Conservation (phyloP, 2,113 vertebrate genomes). For the Ictalurus furcatus region DNA sequence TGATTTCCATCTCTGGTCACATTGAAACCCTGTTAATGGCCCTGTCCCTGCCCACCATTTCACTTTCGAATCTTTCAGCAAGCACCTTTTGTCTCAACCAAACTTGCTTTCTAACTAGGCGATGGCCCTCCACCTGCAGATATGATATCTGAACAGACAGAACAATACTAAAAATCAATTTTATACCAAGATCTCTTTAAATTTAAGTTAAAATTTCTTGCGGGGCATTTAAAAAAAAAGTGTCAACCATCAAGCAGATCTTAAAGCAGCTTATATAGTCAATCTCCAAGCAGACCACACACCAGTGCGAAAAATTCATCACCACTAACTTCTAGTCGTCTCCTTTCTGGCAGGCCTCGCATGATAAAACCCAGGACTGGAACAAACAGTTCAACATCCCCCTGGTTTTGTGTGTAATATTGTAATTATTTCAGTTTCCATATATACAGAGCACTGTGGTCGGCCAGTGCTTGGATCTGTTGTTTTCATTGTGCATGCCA, state of each 20-base stretch:
- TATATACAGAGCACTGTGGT: slow-evolving; percentile 48
- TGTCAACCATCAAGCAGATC: background rate
- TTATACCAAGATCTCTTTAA: background rate
- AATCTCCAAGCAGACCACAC: slow-evolving; percentile 43
- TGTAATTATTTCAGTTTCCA: slow-evolving; percentile 56
- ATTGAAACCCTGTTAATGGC: slow-evolving; percentile 26
- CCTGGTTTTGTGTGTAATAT: slow-evolving; percentile 36
- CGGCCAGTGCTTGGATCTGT: slow-evolving; percentile 26
- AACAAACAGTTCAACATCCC: slow-evolving; percentile 45
- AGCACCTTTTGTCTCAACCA: slow-evolving; percentile 36
- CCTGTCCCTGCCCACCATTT: slow-evolving; percentile 37
- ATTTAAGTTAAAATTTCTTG: background rate
- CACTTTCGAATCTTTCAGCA: slow-evolving; percentile 41
- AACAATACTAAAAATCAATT: background rate
- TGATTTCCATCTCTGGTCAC: slow-evolving; percentile 37
- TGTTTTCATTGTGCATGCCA: slow-evolving; percentile 53
- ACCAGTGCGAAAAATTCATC: slow-evolving; percentile 45
- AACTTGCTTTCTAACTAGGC: background rate
- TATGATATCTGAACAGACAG: background rate
- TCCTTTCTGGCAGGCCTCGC: slow-evolving; percentile 22
- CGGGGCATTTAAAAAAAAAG: background rate
- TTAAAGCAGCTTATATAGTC: background rate
- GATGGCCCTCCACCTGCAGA: background rate
- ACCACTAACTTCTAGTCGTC: slow-evolving; percentile 24
- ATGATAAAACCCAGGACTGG: slow-evolving; percentile 41